Evolutionary conservation across 1,140 invertebrate species (phyloP), one percentile per base, ranked within the genome.

Genomic region (Lethrus apterus): DNA sequence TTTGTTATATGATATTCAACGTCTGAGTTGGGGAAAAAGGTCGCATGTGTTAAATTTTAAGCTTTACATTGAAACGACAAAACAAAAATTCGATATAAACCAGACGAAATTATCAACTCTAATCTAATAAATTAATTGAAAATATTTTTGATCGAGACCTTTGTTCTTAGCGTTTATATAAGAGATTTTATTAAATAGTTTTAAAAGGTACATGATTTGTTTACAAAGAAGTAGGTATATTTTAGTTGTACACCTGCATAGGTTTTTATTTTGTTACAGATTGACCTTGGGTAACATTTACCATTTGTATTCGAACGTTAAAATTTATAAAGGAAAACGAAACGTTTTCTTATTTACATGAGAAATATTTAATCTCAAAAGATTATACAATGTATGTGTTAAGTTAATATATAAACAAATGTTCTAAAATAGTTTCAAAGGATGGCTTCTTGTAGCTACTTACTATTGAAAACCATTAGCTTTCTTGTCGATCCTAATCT

Each of bases 401-500:
- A n/a, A n/a, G n/a, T n/a, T n/a, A n/a, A n/a, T n/a, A 31, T 31
- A 3, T 31, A 26, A 26, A 26, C 5, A 4, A 5, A 26, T 26
- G 4, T 26, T 44, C 29, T 5, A 44, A 31, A 44, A 44, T 31
- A 44, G 24, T 44, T 31, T 44, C 32, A 29, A 23, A n/a, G 11
- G 29, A 29, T 23, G 18, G 17, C 10, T 18, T 44, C 26, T 44
- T 30, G 26, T 44, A 15, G 30, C n/a, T 46, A 81, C 83, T 84
- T 69, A 86, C 83, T 86, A 62, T 79, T 85, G 56, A 84, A 85
- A 44, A 83, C 76, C 11, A 84, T 72, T 44, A 86, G 71, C 67
- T 87, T 87, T 59, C 83, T 77, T 9, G 83, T 84, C 40, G 83
- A 86, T 57, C 83, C 84, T 46, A 87, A 75, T 31, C 83, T 70